Conservation (phyloP, 2,888 invertebrate genomes). For the Zhengitettix transpicula region DNA sequence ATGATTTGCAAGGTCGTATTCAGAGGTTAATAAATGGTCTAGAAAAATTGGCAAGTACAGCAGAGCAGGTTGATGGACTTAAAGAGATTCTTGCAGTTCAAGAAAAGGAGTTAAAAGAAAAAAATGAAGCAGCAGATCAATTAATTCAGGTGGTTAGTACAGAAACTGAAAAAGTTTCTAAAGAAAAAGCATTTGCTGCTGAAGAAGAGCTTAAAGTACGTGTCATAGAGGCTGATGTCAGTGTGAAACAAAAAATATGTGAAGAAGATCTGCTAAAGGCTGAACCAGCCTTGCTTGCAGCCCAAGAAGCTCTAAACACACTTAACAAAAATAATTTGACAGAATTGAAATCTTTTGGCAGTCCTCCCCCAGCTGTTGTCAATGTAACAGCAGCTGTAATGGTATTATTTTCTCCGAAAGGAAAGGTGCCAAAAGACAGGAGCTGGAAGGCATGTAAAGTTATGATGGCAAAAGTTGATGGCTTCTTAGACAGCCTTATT, state of each 20-base stretch:
- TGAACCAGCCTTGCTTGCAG: conserved; percentile 77
- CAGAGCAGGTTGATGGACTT: conserved; percentile 67
- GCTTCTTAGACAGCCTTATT: conserved; percentile 64
- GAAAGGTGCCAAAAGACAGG: conserved; percentile 76
- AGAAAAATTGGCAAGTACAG: conserved; percentile 70
- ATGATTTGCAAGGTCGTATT: conserved; percentile 36
- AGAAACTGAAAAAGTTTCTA: conserved; percentile 65
- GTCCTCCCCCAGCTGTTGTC: conserved; percentile 77
- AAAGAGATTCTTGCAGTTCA: conserved; percentile 61
- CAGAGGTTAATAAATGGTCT: conserved; percentile 71
- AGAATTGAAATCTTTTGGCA: conserved; percentile 84
- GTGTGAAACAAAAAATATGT: conserved; percentile 68
- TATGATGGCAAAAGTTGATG: conserved; percentile 82
- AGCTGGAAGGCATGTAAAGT: conserved; percentile 84
- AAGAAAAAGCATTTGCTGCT: conserved; percentile 28
- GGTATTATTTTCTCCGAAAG: conserved; percentile 65
- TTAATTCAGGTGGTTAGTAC: conserved; percentile 75
- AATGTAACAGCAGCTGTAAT: conserved; percentile 76
- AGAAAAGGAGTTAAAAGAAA: conserved; percentile 67
- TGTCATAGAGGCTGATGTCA: conserved; percentile 74
- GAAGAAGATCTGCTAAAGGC: conserved; percentile 80
- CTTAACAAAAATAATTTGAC: conserved; percentile 86
- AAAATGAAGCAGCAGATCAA: conserved; percentile 79
- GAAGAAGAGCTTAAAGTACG: conserved; percentile 85
- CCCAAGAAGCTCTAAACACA: conserved; percentile 80